A percentile compares a stretch with the other conserved stretches of the same genome.
These are phyloP conservation scores for Saguinus imperator DNA, from an alignment of 2,113 vertebrate genomes.

Conservation along the genomic window DNA sequence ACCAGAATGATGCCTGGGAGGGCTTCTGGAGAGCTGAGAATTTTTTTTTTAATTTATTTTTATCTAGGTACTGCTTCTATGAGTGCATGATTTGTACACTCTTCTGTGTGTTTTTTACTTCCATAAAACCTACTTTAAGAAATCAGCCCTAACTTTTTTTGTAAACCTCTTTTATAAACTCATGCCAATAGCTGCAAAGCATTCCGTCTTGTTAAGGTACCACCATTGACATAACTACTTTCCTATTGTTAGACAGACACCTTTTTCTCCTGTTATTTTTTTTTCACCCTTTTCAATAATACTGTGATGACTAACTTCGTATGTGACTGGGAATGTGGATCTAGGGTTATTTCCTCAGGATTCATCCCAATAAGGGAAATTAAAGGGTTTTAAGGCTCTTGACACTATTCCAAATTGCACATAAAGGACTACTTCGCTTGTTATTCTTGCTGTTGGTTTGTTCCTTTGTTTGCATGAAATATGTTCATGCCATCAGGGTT, in stretches of 20 bases:
- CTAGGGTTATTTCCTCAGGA: conserved; percentile 15
- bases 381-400: not conserved
- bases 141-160: not conserved
- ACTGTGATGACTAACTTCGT: not conserved
- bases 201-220: too few species aligned
- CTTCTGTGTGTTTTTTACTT: not conserved
- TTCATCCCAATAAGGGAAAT: not conserved
- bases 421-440: not conserved
- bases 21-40: not conserved
- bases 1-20: rapidly evolving
- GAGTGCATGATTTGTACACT: not conserved
- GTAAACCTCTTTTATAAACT: not conserved
- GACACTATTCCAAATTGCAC: not conserved
- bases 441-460: not conserved
- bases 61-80: too few species aligned
- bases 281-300: not conserved
- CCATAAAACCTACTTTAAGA: not conserved
- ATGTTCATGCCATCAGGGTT: not conserved
- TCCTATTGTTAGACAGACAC: not conserved
- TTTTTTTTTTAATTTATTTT: not conserved
- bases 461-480: conserved; percentile 29
- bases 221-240: not conserved
- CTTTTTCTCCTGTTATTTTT: not conserved
- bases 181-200: not conserved
- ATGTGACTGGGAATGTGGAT: not conserved